Evolutionary conservation across 2,888 invertebrate species (phyloP).

Genomic region (Diogma glabrata): DNA sequence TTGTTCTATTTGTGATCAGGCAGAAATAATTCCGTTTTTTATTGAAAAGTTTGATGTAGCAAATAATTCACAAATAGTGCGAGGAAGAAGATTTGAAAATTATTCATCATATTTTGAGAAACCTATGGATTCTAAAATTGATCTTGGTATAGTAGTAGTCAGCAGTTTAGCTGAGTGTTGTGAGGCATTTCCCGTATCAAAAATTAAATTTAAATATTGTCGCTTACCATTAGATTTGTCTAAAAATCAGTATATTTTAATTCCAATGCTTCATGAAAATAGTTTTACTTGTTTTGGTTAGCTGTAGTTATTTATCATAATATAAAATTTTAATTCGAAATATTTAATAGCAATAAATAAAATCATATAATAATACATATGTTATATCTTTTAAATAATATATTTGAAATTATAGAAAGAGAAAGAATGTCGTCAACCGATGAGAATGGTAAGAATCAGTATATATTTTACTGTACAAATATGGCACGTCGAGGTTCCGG

Average conservation of each 20-base stretch:
- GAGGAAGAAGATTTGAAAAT: slow-evolving; percentile 5
- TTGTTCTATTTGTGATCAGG: not conserved
- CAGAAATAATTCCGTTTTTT: not conserved
- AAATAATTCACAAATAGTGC: not conserved
- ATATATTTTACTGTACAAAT: too few relatives aligned
- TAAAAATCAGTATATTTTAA: not conserved
- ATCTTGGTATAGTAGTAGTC: slow-evolving; percentile 1
- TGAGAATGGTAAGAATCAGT: too few relatives aligned
- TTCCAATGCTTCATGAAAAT: not conserved
- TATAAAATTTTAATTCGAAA: too few relatives aligned
- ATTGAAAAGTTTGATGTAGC: not conserved
- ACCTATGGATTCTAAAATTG: not conserved
- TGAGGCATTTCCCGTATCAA: not conserved
- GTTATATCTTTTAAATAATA: too few relatives aligned
- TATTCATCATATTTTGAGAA: not conserved
- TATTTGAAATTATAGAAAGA: too few relatives aligned
- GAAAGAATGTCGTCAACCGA: too few relatives aligned
- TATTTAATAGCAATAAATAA: too few relatives aligned
- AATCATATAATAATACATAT: too few relatives aligned
- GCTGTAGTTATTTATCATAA: too few relatives aligned
- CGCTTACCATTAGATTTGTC: not conserved
- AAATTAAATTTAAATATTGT: not conserved
- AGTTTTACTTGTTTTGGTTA: not conserved
- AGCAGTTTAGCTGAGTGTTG: too few relatives aligned
- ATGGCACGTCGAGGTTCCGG: too few relatives aligned